phyloP scores from a whole-genome alignment of 2,888 invertebrate species.

The Incurvaria masculella region DNA sequence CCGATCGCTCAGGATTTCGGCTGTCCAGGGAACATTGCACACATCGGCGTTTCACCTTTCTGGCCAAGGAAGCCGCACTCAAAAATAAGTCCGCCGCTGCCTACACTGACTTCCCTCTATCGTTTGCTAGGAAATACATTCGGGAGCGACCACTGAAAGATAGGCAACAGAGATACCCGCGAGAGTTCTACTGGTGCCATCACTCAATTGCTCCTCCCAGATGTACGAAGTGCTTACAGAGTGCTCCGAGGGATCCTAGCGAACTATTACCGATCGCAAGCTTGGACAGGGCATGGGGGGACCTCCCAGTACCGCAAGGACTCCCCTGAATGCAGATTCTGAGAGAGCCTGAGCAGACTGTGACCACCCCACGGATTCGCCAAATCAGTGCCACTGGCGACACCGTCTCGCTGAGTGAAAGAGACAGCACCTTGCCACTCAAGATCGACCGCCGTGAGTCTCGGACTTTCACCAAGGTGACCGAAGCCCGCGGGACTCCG shows the following conservation, averaged over 20 bases:
- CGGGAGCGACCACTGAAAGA: neutral
- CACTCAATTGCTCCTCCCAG: neutral
- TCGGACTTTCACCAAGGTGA: no score
- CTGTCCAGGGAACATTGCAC: no score
- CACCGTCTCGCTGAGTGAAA: no score
- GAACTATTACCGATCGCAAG: neutral
- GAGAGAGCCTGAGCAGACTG: no score
- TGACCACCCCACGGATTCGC: no score
- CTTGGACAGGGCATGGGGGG: neutral
- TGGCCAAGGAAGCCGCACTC: conserved; percentile 7
- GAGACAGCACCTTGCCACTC: no score
- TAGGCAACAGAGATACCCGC: neutral
- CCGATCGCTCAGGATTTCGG: no score
- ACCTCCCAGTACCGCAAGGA: neutral
- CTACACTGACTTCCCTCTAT: neutral
- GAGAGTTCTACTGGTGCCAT: neutral
- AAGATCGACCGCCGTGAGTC: no score
- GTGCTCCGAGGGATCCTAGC: neutral
- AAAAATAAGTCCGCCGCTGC: conserved; percentile 2
- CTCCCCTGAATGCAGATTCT: no score
- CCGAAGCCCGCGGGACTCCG: no score
- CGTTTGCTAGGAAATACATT: neutral
- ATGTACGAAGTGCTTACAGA: neutral
- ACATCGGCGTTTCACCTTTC: no score
- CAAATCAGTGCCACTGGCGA: no score